Conservation (phyloP, 2,797 vertebrate genomes). For the Serranus cabrilla region DNA sequence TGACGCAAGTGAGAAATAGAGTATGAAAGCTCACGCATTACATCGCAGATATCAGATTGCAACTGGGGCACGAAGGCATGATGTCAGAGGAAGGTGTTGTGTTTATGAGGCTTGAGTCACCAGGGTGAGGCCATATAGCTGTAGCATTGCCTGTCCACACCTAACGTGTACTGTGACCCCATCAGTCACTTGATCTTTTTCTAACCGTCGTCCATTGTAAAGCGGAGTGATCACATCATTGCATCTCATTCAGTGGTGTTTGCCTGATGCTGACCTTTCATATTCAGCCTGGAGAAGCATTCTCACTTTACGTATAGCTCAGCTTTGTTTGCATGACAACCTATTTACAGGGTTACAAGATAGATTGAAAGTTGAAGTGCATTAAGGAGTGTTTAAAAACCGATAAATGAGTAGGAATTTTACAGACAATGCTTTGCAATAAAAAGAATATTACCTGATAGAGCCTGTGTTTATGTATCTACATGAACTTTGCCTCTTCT, state of each 20-base stretch:
- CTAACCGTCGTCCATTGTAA: constrained; percentile 40
- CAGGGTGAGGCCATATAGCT: constrained; percentile 43
- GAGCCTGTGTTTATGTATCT: constrained; percentile 47
- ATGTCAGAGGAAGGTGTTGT: constrained; percentile 43
- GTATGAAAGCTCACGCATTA: not conserved
- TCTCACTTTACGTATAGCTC: constrained; percentile 41
- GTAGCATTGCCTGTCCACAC: constrained; percentile 47
- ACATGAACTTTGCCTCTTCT: constrained; percentile 47
- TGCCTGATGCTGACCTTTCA: constrained; percentile 48
- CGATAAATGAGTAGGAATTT: constrained; percentile 9
- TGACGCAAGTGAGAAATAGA: not conserved
- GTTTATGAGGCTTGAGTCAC: constrained; percentile 55
- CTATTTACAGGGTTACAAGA: constrained; percentile 46
- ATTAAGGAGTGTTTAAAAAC: constrained; percentile 18
- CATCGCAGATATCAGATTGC: constrained; percentile 20
- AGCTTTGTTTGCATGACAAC: constrained; percentile 24
- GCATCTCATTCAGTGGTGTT: constrained; percentile 40
- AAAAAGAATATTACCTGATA: no score
- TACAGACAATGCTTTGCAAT: no score
- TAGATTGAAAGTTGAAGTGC: constrained; percentile 13
- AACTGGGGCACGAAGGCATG: constrained; percentile 20
- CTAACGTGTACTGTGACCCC: constrained; percentile 66
- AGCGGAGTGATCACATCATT: constrained; percentile 21
- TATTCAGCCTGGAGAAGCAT: constrained; percentile 38
- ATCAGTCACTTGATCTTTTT: constrained; percentile 56